Percentiles rank a stretch among this genome's conserved stretches.
Evolutionary conservation across 53 echinoderm and acorn worm species (phyloP).

Genomic region (Temnopleurus reevesii): DNA sequence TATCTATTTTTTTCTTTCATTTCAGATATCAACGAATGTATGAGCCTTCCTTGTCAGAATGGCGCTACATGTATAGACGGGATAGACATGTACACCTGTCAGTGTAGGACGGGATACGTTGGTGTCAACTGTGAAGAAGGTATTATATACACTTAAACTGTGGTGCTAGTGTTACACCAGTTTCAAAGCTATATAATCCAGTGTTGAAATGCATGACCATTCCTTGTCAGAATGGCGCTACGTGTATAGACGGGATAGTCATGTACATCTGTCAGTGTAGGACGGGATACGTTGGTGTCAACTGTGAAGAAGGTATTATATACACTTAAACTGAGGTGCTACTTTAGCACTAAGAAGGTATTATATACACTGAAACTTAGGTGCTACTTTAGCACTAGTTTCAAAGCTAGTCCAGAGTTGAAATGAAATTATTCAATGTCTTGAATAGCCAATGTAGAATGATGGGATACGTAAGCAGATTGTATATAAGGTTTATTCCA

Average conservation of each 20-base stretch:
- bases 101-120: slow-evolving; percentile 34
- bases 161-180: too few species aligned
- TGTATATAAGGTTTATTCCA: too few species aligned
- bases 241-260: slow-evolving; percentile 26
- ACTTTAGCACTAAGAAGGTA: too few species aligned
- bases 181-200: too few species aligned
- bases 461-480: too few species aligned
- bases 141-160: too few species aligned
- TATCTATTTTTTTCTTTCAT: not conserved
- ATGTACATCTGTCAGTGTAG: slow-evolving; percentile 38
- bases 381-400: too few species aligned
- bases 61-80: slow-evolving; percentile 32
- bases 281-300: slow-evolving; percentile 37
- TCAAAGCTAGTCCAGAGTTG: too few species aligned
- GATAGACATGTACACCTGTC: slow-evolving; percentile 29
- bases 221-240: slow-evolving; percentile 41
- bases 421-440: too few species aligned
- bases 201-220: slow-evolving; percentile 46
- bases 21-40: slow-evolving; percentile 53
- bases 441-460: too few species aligned
- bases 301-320: slow-evolving; percentile 50
- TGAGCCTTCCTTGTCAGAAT: slow-evolving; percentile 47
- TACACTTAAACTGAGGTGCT: too few species aligned
- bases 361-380: too few species aligned
- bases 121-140: slow-evolving; percentile 54